Evolutionary conservation across 1,140 invertebrate genomes (phyloP).

Genomic region (Ceratosolen fusciceps): DNA sequence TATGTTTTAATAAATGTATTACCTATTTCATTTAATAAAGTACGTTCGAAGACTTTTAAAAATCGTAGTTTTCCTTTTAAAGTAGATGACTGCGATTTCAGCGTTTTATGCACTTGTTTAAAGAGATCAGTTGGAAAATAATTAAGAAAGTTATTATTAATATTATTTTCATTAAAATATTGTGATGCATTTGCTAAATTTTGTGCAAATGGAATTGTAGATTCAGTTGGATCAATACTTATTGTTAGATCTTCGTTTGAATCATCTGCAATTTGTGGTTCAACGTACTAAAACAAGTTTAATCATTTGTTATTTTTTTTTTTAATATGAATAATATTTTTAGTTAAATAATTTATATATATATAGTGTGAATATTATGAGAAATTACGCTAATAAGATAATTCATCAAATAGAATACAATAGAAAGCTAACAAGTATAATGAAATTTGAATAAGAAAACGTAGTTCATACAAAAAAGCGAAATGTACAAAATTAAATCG

Average conservation of each 20-base stretch:
- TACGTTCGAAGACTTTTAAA: conserved; percentile 61
- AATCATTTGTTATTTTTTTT: not conserved
- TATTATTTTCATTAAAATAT: conserved; percentile 34
- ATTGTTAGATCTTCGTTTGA: not conserved
- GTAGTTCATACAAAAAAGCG: no score
- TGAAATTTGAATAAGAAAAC: no score
- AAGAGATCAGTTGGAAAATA: conserved; percentile 65
- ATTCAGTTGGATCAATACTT: not conserved
- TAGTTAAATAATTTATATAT: no score
- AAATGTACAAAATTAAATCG: no score
- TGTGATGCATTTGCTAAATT: not conserved
- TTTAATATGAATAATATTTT: no score
- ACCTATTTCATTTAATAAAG: conserved; percentile 63
- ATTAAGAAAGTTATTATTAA: conserved; percentile 55
- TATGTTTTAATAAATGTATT: conserved; percentile 26
- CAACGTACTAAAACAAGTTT: conserved; percentile 5
- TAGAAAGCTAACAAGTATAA: no score
- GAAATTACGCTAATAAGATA: no score
- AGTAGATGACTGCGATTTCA: conserved; percentile 60
- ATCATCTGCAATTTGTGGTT: not conserved
- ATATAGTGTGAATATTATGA: no score
- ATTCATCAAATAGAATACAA: no score
- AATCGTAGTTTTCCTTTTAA: conserved; percentile 63
- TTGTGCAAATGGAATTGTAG: not conserved
- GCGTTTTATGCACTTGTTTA: conserved; percentile 62